Base-by-base conservation (phyloP, 2,888 invertebrate species). In the Drepana falcataria region DNA sequence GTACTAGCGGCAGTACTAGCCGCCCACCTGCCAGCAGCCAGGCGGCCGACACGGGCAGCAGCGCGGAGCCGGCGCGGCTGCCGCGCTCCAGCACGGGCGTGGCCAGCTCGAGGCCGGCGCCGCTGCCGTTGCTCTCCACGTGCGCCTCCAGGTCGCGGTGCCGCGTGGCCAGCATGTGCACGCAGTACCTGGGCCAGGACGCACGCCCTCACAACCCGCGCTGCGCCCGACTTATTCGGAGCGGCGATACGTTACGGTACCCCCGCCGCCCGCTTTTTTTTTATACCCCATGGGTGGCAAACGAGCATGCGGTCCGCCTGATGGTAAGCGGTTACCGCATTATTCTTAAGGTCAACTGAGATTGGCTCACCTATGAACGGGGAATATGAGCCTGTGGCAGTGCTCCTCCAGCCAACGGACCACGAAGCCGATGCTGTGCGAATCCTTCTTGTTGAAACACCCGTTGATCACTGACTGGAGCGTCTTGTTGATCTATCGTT, bases 341-440 rank as follows among this genome's bases (percentile, higher is more conserved):
- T 21, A 21, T 21, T 21, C 21, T 21, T 21, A 21, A 21, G 1
- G 21, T 21, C 1, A 21, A 21, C 21, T 21, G 1, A 21, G 21
- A 21, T 21, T n/a, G 35, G 48, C 62, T 66, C 68, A 95, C 80
- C 95, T 93, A 80, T 97, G 96, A 35, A 97, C 91, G 2, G 96
- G 94, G 55, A 95, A 91, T 48, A 97, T 92, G 48, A 96, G 89
- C 48, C 96, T 91, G 48, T 95, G 95, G 58, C 95, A 94, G 85
- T 97, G 94, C 61, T 94, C 93, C 69, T 94, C 93, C 35, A 97
- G 91, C 97, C 97, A 97, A 76, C 96, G 95, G 53, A 94, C 93
- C 57, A 96, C 94, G 77, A 93, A 97, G 57, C 94, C 94, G 35
- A 94, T 89, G 53, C 95, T 95, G 64, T 97, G 92, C 51, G 92